Evolutionary conservation across 1,140 invertebrate genomes (phyloP).

Genomic region (Anastatus disparis): DNA sequence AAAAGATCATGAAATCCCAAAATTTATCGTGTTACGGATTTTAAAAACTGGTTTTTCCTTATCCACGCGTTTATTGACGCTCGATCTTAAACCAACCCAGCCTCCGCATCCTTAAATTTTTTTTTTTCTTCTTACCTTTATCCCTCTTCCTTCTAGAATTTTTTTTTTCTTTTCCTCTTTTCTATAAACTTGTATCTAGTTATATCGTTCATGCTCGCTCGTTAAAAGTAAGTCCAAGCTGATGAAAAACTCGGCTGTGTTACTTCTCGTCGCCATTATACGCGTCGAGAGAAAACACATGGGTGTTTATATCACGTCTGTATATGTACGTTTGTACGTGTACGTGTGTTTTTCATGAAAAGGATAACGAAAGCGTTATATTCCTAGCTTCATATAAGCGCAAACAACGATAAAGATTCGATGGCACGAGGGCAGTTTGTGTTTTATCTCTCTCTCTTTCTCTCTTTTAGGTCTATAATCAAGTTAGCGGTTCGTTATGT

Average conservation of each 20-base stretch:
- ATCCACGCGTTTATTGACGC: neutral
- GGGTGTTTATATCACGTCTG: too few species aligned
- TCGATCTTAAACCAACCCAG: neutral
- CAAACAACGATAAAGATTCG: conserved; percentile 29
- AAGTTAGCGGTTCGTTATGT: conserved; percentile 30
- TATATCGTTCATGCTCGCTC: conserved; percentile 7
- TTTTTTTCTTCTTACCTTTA: neutral
- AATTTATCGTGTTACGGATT: conserved; percentile 19
- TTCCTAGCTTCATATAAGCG: too few species aligned
- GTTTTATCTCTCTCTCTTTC: too few species aligned
- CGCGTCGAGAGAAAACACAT: too few species aligned
- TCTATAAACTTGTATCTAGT: neutral
- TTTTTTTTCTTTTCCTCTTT: neutral
- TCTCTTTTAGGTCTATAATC: conserved; percentile 20
- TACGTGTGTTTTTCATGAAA: neutral
- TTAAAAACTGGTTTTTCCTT: conserved; percentile 11
- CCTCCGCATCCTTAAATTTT: too few species aligned
- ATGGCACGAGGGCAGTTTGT: neutral
- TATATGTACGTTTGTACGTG: too few species aligned
- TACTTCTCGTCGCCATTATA: too few species aligned
- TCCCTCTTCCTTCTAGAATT: neutral
- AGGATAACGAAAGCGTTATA: neutral
- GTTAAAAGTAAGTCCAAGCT: neutral
- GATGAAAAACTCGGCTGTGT: neutral
- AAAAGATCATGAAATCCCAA: too few species aligned